Evolutionary conservation across 1,140 invertebrate species (phyloP), one percentile per base, ranked within the genome.

Genomic region (Drosophila rhopaloa): DNA sequence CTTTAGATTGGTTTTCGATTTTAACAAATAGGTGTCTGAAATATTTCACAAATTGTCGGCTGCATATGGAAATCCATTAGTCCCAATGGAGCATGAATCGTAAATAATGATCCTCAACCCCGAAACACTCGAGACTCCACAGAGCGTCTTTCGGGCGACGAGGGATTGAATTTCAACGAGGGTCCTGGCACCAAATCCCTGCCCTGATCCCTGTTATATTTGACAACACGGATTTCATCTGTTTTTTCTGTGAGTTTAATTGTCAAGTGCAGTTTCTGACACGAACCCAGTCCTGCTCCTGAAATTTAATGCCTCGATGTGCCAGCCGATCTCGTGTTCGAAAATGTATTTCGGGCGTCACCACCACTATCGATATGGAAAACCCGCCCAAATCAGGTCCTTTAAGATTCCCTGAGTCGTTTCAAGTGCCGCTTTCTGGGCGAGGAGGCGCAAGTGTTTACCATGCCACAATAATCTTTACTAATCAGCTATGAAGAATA

Each of bases 401-500:
- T 60, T 65, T 29, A 43, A 40, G 60, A 43, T 37, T 8, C 38
- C 14, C 37, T 27, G 58, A 67, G 62, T 14, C 71, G 63, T 84
- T 89, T 88, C 84, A 84, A 84, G 77, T 81, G 59, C 44, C 59
- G 54, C 63, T 48, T 65, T 16, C 35, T 40, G 50, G 35, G 54
- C 51, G 43, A 32, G 27, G 43, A 70, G 63, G 77, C 66, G 61
- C 72, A 82, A 77, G 73, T 88, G 84, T 80, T 83, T 88, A 77
- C 79, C 76, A 77, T 88, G 73, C 73, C 62, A 58, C 61, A 76
- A 72, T 83, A 80, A 88, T 88, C 82, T 83, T 60, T 77, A 89
- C 84, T 88, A 88, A 88, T 88, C 84, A 83, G 65, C 73, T 65
- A 72, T 88, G 65, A 55, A 83, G 78, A 76, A 76, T 65, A 53